phyloP scores from a whole-genome alignment of 2,888 invertebrate species.

The Erannis defoliaria region DNA sequence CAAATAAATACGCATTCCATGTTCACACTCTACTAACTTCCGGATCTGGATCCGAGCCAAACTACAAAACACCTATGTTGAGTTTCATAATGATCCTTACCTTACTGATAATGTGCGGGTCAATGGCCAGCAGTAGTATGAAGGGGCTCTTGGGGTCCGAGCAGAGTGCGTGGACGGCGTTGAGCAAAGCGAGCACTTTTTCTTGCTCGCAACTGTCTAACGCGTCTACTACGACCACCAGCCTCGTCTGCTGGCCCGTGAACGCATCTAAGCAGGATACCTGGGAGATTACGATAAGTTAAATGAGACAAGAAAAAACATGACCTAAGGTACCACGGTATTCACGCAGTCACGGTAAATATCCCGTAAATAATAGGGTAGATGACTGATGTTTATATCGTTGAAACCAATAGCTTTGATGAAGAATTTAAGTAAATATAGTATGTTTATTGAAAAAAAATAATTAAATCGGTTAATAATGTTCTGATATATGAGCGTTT shows the following conservation, averaged over 20 bases:
- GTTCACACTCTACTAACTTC: too few species aligned
- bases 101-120: constrained; percentile 99
- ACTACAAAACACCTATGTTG: not conserved
- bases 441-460: too few species aligned
- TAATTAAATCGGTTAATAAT: too few species aligned
- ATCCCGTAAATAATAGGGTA: too few species aligned
- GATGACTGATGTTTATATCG: too few species aligned
- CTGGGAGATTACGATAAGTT: constrained; percentile 66
- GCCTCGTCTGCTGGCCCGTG: constrained; percentile 96
- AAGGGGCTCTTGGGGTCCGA: constrained; percentile 98
- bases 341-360: too few species aligned
- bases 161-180: constrained; percentile 98
- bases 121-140: constrained; percentile 97
- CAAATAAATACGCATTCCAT: too few species aligned
- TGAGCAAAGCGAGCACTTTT: constrained; percentile 96
- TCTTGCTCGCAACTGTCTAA: constrained; percentile 99
- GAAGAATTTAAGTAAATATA: too few species aligned
- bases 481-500: too few species aligned
- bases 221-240: constrained; percentile 98
- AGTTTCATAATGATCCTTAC: constrained; percentile 73
- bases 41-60: too few species aligned
- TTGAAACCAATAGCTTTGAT: too few species aligned
- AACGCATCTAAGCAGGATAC: constrained; percentile 97
- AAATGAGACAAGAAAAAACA: not conserved
- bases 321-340: too few species aligned